Evolutionary conservation across 2,888 invertebrate species (phyloP), one percentile per base, ranked within the genome.

Genomic region (Aromia moschata): DNA sequence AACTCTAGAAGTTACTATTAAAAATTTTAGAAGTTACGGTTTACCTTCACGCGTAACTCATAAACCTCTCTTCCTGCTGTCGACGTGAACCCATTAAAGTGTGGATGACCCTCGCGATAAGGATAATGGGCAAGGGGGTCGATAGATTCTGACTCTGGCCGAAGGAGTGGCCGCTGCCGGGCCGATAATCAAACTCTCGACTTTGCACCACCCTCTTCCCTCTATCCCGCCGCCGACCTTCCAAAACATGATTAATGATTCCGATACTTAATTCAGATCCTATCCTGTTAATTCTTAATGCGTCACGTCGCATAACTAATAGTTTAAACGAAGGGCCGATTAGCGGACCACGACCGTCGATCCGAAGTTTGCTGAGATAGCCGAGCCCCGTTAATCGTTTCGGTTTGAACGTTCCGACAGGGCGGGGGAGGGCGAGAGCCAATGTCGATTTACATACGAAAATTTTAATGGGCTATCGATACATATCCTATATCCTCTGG

Each of bases 201-300:
- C 16, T 31, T 43, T 45, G 14, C 53, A n/a, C 11, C 33, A 41
- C 33, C n/a, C n/a, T n/a, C n/a, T n/a, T n/a, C 12, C 31, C 46
- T 15, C 16, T 54, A 14, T 14, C 15, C 11, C 33, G 47, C 33
- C 46, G 18, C 25, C 40, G 55, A 11, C 40, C 9, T 46, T 47
- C 74, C 75, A 72, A 73, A 72, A 75, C 74, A 77, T 79, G 78
- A 78, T 78, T 78, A 79, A 79, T 79, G 77, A 76, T 74, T 70
- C 71, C 74, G 69, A 70, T 71, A 74, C 74, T 76, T 78, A 77
- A 78, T 77, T 76, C 73, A 45, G 63, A 66, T 63, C 62, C 62
- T 73, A 75, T 77, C 77, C 75, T 68, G 74, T 76, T 77, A 77
- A 78, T 78, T 78, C 76, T 75, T 78, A 77, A 76, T 74, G 74